Percentiles rank a stretch among this genome's conserved stretches.
These are phyloP conservation scores for Chaetophractus vellerosus DNA, from an alignment of 2,797 vertebrate species.

Conservation along the genomic window DNA sequence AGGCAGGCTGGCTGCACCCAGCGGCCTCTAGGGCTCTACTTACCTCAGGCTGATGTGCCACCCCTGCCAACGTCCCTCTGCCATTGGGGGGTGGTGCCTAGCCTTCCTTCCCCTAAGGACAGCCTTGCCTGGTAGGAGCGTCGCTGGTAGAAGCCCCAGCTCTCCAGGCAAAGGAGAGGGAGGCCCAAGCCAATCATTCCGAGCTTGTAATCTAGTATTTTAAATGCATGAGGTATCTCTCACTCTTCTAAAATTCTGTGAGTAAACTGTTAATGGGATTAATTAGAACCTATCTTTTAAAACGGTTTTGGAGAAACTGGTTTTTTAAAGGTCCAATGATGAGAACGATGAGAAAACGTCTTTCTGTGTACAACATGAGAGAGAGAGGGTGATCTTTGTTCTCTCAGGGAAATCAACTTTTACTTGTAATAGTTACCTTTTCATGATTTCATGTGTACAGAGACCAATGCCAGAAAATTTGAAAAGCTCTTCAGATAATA, in stretches of 20 bases:
- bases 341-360: neutral
- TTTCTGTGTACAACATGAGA: neutral
- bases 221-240: neutral
- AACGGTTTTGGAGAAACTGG: neutral
- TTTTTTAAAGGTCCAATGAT: neutral
- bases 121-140: rapidly evolving
- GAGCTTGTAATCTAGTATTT: neutral
- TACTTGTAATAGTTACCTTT: neutral
- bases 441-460: neutral
- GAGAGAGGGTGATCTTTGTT: neutral
- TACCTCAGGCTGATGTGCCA: neutral
- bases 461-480: neutral
- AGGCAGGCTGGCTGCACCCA: neutral
- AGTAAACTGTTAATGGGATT: neutral
- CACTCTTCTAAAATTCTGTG: neutral
- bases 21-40: neutral
- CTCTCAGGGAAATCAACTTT: neutral
- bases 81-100: rapidly evolving
- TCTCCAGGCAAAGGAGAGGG: neutral
- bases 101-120: neutral
- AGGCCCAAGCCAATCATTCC: neutral
- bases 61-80: neutral
- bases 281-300: neutral
- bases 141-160: neutral
- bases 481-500: neutral